These are phyloP conservation scores for Solenopsis fugax DNA, from an alignment of 1,140 invertebrate species.

Conservation along the genomic window DNA sequence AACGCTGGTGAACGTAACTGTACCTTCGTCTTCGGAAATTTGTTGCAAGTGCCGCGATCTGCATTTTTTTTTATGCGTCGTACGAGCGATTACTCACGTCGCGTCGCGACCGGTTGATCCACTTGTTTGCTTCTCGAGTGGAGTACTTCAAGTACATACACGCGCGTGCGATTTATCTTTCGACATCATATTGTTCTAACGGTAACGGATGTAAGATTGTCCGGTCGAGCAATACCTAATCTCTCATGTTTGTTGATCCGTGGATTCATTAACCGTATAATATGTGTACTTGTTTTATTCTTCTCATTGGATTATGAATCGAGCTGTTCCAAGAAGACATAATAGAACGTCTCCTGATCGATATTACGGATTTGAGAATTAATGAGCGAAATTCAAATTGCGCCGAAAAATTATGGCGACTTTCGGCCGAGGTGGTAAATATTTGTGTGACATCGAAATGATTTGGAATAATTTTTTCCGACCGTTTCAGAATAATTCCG, in stretches of 20 bases:
- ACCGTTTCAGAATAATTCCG: not conserved
- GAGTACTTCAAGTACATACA: not conserved
- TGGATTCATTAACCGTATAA: not conserved
- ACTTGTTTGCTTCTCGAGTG: not conserved
- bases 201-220: not conserved
- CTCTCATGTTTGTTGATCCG: not conserved
- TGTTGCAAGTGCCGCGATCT: not conserved
- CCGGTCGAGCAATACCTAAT: not conserved
- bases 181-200: slow-evolving; percentile 28
- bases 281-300: not conserved
- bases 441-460: not conserved
- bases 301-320: not conserved
- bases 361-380: not conserved
- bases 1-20: not conserved
- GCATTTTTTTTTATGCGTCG: not conserved
- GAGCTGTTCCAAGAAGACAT: not conserved
- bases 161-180: slow-evolving; percentile 6
- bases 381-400: not conserved
- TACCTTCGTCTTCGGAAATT: not conserved
- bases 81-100: slow-evolving; percentile 6
- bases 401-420: not conserved
- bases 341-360: not conserved
- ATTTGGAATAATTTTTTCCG: not conserved
- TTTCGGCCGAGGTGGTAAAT: not conserved
- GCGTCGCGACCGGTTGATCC: not conserved